These are phyloP conservation scores for Magallana ariakensis DNA, from an alignment of 1,140 invertebrate genomes.

Conservation along the genomic window DNA sequence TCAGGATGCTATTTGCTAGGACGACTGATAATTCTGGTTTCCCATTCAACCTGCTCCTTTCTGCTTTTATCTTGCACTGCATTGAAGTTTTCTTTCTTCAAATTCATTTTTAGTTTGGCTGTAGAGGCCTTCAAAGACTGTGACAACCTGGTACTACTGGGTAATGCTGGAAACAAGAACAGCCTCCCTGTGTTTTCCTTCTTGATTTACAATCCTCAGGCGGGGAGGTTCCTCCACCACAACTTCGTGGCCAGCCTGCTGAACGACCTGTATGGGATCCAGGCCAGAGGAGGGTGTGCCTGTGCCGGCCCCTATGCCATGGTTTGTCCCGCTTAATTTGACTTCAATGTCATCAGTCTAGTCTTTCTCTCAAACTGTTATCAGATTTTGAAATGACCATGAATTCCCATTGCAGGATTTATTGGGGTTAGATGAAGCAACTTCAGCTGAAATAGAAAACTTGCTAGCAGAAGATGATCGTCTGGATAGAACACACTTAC, in stretches of 20 bases:
- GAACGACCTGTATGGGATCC: constrained; percentile 95
- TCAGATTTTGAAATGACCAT: background rate
- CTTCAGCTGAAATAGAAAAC: constrained; percentile 88
- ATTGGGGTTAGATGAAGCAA: constrained; percentile 88
- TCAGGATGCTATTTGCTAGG: too few relatives aligned
- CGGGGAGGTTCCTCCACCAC: constrained; percentile 88
- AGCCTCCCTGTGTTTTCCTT: constrained; percentile 92
- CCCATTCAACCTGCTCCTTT: too few relatives aligned
- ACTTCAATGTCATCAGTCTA: background rate
- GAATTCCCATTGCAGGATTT: constrained; percentile 83
- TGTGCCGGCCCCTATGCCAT: constrained; percentile 90
- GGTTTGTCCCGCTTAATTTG: constrained; percentile 59
- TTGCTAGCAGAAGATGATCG: constrained; percentile 86
- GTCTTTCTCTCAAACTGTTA: too few relatives aligned
- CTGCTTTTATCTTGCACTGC: too few relatives aligned
- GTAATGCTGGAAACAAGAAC: constrained; percentile 83
- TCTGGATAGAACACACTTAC: constrained; percentile 83
- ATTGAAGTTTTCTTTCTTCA: too few relatives aligned
- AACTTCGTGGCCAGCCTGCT: constrained; percentile 93
- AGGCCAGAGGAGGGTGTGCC: constrained; percentile 91
- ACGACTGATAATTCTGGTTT: too few relatives aligned
- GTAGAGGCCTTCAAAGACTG: constrained; percentile 61
- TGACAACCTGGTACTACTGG: constrained; percentile 89
- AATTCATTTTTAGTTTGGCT: constrained; percentile 58
- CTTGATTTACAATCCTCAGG: constrained; percentile 88